These are phyloP conservation scores for Aegotheles bennettii DNA, from an alignment of 2,113 vertebrate species.

Conservation along the genomic window DNA sequence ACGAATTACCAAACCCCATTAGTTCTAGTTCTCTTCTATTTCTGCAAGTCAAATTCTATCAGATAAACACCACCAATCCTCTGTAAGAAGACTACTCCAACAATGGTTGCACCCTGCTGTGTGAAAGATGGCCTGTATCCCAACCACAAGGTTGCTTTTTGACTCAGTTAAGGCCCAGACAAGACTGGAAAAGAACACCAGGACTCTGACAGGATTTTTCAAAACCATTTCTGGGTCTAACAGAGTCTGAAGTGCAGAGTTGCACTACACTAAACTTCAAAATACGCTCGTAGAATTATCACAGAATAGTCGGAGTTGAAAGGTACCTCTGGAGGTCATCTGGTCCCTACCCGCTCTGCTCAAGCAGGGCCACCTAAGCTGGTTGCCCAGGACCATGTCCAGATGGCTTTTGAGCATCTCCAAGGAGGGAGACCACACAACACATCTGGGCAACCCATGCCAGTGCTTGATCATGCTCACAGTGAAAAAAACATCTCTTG, in stretches of 20 bases:
- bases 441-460: neutral
- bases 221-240: neutral
- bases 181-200: neutral
- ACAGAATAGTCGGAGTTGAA: neutral
- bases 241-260: neutral
- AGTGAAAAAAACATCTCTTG: neutral
- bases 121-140: neutral
- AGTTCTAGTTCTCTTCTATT: neutral
- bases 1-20: neutral
- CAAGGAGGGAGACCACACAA: neutral
- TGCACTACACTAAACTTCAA: neutral
- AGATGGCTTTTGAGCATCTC: neutral
- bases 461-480: neutral
- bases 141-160: neutral
- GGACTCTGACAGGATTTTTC: neutral
- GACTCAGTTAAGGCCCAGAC: neutral
- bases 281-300: neutral
- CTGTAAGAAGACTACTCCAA: neutral
- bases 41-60: neutral
- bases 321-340: neutral
- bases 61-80: neutral
- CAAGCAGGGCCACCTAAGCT: neutral
- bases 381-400: neutral
- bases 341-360: accelerated
- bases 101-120: neutral